phyloP scores from a whole-genome alignment of 2,888 invertebrate species.

The Anticlea derivata region DNA sequence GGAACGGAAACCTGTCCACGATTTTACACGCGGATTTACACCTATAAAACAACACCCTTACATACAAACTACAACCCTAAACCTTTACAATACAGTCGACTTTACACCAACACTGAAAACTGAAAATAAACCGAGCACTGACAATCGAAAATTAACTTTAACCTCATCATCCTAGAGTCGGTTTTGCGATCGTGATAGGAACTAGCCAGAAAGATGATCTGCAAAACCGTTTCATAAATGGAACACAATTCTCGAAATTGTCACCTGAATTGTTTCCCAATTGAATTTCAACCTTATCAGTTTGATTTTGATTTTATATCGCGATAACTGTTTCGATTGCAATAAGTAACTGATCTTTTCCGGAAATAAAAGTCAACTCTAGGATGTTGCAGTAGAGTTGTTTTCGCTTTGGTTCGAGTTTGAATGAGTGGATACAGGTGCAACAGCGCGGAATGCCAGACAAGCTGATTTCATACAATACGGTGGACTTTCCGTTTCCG shows the following conservation, averaged over 20 bases:
- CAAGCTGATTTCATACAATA: conserved; percentile 79
- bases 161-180: conserved; percentile 36
- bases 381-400: not conserved
- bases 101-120: conserved; percentile 27
- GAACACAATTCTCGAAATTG: conserved; percentile 69
- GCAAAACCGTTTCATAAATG: conserved; percentile 65
- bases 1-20: conserved; percentile 70
- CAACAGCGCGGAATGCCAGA: conserved; percentile 77
- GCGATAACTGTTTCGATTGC: conserved; percentile 28
- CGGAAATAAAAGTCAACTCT: not conserved
- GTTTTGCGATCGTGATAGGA: conserved; percentile 39
- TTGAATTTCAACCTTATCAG: conserved; percentile 48
- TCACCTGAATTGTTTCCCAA: conserved; percentile 61
- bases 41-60: conserved; percentile 38
- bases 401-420: conserved; percentile 19
- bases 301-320: conserved; percentile 27
- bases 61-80: conserved; percentile 40
- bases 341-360: conserved; percentile 30
- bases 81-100: conserved; percentile 31
- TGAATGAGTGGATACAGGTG: conserved; percentile 52
- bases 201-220: conserved; percentile 62
- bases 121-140: conserved; percentile 27
- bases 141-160: conserved; percentile 39
- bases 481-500: conserved; percentile 79
- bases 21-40: conserved; percentile 69